Base-by-base conservation (phyloP, 2,888 invertebrate genomes). In the Sceliomorpha sp. region DNA sequence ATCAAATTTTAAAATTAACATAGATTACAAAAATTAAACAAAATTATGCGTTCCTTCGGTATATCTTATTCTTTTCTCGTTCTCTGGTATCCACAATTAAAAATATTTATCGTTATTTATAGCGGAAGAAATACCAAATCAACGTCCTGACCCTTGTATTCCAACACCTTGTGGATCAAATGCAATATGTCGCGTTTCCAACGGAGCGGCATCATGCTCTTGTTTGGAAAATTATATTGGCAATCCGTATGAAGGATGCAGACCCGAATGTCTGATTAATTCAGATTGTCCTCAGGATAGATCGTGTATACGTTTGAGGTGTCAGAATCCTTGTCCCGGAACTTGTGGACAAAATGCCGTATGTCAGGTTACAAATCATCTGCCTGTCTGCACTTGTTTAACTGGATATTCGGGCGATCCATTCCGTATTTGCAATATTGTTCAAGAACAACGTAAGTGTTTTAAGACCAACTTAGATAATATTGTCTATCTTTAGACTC, bases 141-240 rank as follows among this genome's bases (percentile, higher is more conserved):
- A 50, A 40, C 37, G 39, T 14, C 50, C 84, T 7, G 81, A 89
- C 79, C 94, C 95, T 1, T 95, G 95, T 80, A 87, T 90, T 71
- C 94, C 95, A 36, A 92, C 94, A 2, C 95, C 95, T 0, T 96
- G 96, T 83, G 96, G 96, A 24, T 92, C 95, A 6, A 95, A 95
- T 81, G 94, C 95, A 69, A 90, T 93, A 20, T 91, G 91, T 60
- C 84, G 88, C 45, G 86, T 84, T 53, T 76, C 82, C n/a, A 86
- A 87, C 53, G 86, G 87, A 58, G 90, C 90, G 8, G 89, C 89
- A 6, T 91, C 91, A 42, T 91, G 91, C 72, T 89, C 89, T 9
- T 91, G 91, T 71, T 78, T 89, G 24, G 81, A 86, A 32, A 89
- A 88, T 29, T 90, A 86, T 73, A 84, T 89, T 29, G 90, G 90